Percentiles rank a stretch among this genome's conserved stretches.
These are phyloP conservation scores for Colaptes auratus DNA, from an alignment of 2,113 vertebrate genomes.

Conservation along the genomic window DNA sequence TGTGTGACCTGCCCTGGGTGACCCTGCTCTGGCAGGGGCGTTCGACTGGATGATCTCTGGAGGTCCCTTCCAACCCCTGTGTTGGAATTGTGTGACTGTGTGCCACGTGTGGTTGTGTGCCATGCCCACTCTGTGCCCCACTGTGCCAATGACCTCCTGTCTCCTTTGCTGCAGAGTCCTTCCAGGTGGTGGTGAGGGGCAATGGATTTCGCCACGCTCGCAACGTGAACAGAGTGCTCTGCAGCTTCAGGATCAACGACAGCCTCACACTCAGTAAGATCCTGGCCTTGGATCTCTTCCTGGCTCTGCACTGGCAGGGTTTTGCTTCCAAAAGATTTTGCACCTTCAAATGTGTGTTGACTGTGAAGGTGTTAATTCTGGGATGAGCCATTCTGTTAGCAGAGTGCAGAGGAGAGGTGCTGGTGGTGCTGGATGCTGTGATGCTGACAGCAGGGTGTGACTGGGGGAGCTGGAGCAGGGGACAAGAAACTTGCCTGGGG, in stretches of 20 bases:
- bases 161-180: slow-evolving; percentile 81
- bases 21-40: too few relatives aligned
- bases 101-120: too few relatives aligned
- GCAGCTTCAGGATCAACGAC: slow-evolving; percentile 96
- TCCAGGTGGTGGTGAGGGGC: slow-evolving; percentile 94
- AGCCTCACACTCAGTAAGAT: slow-evolving; percentile 91
- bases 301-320: not conserved
- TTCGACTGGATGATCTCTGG: too few relatives aligned
- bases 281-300: not conserved
- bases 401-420: too few relatives aligned
- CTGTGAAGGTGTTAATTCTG: too few relatives aligned
- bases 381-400: too few relatives aligned
- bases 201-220: slow-evolving; percentile 94
- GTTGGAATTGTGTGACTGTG: too few relatives aligned
- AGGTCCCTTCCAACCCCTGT: too few relatives aligned
- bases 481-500: not conserved
- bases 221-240: slow-evolving; percentile 92
- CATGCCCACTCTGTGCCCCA: rapidly evolving
- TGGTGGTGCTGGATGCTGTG: not conserved
- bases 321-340: not conserved
- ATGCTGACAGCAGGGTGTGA: not conserved
- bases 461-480: not conserved
- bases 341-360: too few relatives aligned
- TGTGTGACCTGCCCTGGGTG: too few relatives aligned
- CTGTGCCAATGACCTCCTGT: not conserved